A percentile compares a stretch with the other conserved stretches of the same genome.
Conservation (phyloP, 2,797 vertebrate genomes). For the Gallirallus australis region DNA sequence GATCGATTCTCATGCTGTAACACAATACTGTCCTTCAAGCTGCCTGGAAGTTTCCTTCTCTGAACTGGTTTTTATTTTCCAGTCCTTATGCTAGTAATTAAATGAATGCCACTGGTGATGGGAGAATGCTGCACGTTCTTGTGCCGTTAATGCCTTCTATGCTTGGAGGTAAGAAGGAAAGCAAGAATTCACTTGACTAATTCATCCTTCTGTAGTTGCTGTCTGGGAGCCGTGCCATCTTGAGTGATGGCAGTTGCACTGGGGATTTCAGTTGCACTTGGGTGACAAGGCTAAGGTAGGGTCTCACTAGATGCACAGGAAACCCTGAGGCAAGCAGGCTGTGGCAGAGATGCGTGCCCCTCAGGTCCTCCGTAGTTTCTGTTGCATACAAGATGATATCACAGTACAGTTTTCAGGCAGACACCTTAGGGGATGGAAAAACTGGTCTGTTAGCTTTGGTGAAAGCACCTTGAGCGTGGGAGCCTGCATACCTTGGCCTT, state of each 20-base stretch:
- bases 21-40: neutral
- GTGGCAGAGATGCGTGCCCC: neutral
- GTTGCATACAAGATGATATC: neutral
- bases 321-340: neutral
- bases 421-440: slow-evolving; percentile 13
- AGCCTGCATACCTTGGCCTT: neutral
- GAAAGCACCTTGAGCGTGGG: neutral
- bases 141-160: neutral
- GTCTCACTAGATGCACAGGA: neutral
- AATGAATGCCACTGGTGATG: neutral
- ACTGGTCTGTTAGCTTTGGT: slow-evolving; percentile 31
- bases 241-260: neutral
- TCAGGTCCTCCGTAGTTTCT: neutral
- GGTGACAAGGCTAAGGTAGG: neutral
- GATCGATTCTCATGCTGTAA: neutral
- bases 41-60: neutral
- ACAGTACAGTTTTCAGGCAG: neutral
- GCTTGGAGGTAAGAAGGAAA: neutral
- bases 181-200: neutral
- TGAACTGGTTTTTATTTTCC: neutral
- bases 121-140: accelerated
- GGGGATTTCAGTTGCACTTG: neutral
- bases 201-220: neutral
- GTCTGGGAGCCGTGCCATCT: neutral
- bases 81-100: neutral